These are phyloP conservation scores for Oeneis ivallda DNA, from an alignment of 2,888 invertebrate species.

Conservation along the genomic window DNA sequence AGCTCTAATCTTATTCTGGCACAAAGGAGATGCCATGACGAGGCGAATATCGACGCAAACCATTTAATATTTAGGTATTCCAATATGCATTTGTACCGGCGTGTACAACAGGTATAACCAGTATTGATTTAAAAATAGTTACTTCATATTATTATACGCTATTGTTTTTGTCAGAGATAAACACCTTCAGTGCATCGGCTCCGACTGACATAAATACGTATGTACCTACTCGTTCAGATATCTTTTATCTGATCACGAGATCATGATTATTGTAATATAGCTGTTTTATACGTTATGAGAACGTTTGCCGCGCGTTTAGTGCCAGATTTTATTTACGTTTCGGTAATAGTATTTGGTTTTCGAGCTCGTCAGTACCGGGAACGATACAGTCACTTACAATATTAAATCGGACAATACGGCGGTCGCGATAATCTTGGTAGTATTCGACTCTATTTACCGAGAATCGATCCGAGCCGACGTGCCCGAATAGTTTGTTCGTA, in stretches of 20 bases:
- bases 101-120: constrained; percentile 42
- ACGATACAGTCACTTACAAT: constrained; percentile 67
- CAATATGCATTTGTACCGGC: constrained; percentile 63
- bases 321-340: constrained; percentile 10
- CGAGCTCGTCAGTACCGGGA: constrained; percentile 53
- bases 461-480: constrained; percentile 56
- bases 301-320: constrained; percentile 26
- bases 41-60: constrained; percentile 71
- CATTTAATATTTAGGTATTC: constrained; percentile 79
- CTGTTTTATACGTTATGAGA: constrained; percentile 28
- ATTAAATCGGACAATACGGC: constrained; percentile 70
- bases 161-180: constrained; percentile 29
- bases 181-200: constrained; percentile 29
- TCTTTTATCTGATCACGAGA: constrained; percentile 31
- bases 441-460: constrained; percentile 70
- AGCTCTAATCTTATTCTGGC: constrained; percentile 69
- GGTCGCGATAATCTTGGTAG: constrained; percentile 70
- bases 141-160: constrained; percentile 14
- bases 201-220: constrained; percentile 26
- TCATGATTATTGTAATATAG: constrained; percentile 34
- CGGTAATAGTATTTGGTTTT: constrained; percentile 36
- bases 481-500: constrained; percentile 55
- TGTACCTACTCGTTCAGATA: constrained; percentile 26
- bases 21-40: constrained; percentile 79
- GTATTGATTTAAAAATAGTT: constrained; percentile 29